Base-by-base conservation (phyloP, 1,140 invertebrate genomes). In the Anagrus nilaparvatae region DNA sequence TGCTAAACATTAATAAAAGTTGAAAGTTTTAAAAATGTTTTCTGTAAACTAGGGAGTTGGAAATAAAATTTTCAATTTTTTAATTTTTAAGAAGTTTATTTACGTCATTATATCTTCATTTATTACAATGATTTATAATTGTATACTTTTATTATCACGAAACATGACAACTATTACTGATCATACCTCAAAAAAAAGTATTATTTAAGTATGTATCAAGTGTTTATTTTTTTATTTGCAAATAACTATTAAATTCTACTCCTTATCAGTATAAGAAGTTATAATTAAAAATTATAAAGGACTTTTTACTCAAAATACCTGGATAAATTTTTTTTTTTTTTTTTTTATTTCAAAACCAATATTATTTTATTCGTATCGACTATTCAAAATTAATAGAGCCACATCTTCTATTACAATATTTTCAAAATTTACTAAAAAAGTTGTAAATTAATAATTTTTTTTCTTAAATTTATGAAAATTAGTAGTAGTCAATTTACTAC, bases 51-150 rank as follows among this genome's bases (percentile, higher is more conserved):
- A n/a, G n/a, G n/a, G n/a, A n/a, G n/a, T n/a, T n/a, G n/a, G n/a
- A n/a, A n/a, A n/a, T n/a, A n/a, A n/a, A n/a, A n/a, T n/a, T n/a
- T n/a, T n/a, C n/a, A n/a, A n/a, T n/a, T n/a, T n/a, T n/a, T n/a
- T n/a, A 47, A 55, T 60, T 62, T 62, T 58, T 58, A 55, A 62
- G 58, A 58, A 51, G 64, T 67, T 67, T 67, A 67, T 67, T 67
- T 56, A 63, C 65, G 66, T 61, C 58, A 64, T 67, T 64, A 66
- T 63, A 53, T 51, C 60, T 65, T 61, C 52, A 65, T 58, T 63
- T 51, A 56, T 63, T 68, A 68, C 61, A 66, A 64, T 65, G 57
- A 61, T 63, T 64, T 64, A 54, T 58, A 57, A 55, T 67, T 56
- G 65, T 67, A 65, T 66, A 66, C 60, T 47, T 51, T 49, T 50